A percentile compares a stretch with the other conserved stretches of the same genome.
phyloP scores from a whole-genome alignment of 2,888 invertebrate genomes.

The Dasypolia templi region DNA sequence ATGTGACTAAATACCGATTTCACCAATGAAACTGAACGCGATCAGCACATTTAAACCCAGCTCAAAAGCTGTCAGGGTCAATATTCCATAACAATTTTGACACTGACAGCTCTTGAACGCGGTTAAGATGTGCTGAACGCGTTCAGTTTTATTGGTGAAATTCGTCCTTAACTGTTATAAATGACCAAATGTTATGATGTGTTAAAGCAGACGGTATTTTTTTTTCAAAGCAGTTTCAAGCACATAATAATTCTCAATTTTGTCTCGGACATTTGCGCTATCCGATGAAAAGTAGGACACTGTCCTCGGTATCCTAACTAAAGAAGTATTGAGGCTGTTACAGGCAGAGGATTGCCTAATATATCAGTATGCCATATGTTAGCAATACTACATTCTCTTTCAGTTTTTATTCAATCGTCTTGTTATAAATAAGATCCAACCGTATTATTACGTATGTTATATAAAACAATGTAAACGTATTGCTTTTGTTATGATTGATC shows the following conservation, averaged over 20 bases:
- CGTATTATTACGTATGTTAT: neutral
- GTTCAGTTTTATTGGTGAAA: too few species aligned
- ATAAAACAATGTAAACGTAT: conserved; percentile 11
- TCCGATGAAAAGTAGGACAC: neutral
- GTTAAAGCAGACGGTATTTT: neutral
- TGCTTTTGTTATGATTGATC: conserved; percentile 24
- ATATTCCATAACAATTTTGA: too few species aligned
- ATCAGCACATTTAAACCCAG: too few species aligned
- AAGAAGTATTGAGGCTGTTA: conserved; percentile 11
- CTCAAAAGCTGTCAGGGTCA: too few species aligned
- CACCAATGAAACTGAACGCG: too few species aligned
- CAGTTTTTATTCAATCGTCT: neutral
- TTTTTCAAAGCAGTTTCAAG: neutral
- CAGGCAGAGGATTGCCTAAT: neutral
- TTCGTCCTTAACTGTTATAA: too few species aligned
- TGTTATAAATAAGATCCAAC: neutral
- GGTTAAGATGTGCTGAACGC: too few species aligned
- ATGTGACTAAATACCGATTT: too few species aligned
- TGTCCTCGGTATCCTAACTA: neutral
- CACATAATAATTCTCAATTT: neutral
- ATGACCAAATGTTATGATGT: neutral
- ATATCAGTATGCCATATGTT: neutral
- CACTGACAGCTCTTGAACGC: too few species aligned
- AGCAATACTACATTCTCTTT: neutral
- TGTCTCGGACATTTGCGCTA: neutral